Base-by-base conservation (phyloP, 2,888 invertebrate species). In the Drosophila austrosaltans region DNA sequence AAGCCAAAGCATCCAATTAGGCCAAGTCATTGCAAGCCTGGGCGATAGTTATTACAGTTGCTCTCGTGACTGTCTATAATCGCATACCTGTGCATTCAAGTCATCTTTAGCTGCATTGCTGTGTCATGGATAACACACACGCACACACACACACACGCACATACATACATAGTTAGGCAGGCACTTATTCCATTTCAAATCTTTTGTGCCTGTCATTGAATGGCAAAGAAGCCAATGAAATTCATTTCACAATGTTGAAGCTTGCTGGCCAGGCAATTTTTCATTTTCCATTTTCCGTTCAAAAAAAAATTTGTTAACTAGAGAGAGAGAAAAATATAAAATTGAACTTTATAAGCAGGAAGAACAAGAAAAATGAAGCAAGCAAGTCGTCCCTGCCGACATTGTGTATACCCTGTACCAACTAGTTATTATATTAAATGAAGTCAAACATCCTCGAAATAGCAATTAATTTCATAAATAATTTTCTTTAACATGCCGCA, bases 141-240 rank as follows among this genome's bases (percentile, higher is more conserved):
- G 16, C 2, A 28, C 28, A 2, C 1, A 30, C 6, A 40, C 2
- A 40, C 40, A 36, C 7, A 36, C 36, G 7, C 3, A 40, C 4
- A 40, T 40, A 40, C n/a, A 40, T n/a, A 3, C 3, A n/a, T 40
- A 40, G 40, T 12, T 40, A 40, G 40, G 40, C 40, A 40, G 40
- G 40, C 40, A 40, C n/a, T 40, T 40, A n/a, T n/a, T 40, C n/a
- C 40, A 40, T 4, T n/a, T 40, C 40, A 3, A 40, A 40, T n/a
- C 40, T 40, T 40, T 40, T 40, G n/a, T 40, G 40, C 40, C 40
- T 40, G 40, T 40, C 40, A 40, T 40, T 40, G 3, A 40, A 40
- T 40, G 40, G 40, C 2, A 7, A 40, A 40, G 40, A 40, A n/a
- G n/a, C 40, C 40, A 40, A n/a, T 40, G 40, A 40, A n/a, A 40